Conservation (phyloP, 2,888 invertebrate genomes). For the Cacoxenus indagator region DNA sequence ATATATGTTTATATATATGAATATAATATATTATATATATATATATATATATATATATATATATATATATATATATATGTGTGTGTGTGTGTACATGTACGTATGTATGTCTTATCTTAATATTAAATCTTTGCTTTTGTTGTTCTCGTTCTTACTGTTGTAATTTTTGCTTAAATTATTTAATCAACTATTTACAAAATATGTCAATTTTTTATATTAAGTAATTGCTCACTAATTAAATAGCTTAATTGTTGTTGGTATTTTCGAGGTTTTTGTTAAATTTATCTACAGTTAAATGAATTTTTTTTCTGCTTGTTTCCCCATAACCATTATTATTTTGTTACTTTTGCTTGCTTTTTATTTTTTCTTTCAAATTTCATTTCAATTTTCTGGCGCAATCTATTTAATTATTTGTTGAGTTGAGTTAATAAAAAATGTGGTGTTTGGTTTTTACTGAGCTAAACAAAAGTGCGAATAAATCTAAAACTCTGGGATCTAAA, state of each 20-base stretch:
- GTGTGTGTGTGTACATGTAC: constrained; percentile 25
- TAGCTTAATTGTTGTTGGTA: not conserved
- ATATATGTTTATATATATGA: constrained; percentile 38
- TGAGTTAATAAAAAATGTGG: no score
- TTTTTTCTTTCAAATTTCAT: not conserved
- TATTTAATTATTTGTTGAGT: not conserved
- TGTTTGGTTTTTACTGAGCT: no score
- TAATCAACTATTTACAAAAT: not conserved
- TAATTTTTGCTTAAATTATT: not conserved
- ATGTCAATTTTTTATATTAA: not conserved
- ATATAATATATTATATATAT: constrained; percentile 41
- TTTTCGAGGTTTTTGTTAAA: constrained; percentile 5
- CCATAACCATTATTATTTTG: constrained; percentile 48
- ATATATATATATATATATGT: constrained; percentile 33
- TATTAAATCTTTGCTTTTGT: not conserved
- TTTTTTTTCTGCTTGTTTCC: constrained; percentile 48
- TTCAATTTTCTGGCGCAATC: not conserved
- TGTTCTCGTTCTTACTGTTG: not conserved
- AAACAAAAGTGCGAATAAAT: no score
- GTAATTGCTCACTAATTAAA: constrained; percentile 39
- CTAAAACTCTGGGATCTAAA: no score
- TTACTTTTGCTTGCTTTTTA: not conserved
- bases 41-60: constrained; percentile 49
- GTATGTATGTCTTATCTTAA: constrained; percentile 16
- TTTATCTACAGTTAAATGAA: constrained; percentile 42